phyloP scores from a whole-genome alignment of 1,140 invertebrate genomes.

The Pararge aegeria region DNA sequence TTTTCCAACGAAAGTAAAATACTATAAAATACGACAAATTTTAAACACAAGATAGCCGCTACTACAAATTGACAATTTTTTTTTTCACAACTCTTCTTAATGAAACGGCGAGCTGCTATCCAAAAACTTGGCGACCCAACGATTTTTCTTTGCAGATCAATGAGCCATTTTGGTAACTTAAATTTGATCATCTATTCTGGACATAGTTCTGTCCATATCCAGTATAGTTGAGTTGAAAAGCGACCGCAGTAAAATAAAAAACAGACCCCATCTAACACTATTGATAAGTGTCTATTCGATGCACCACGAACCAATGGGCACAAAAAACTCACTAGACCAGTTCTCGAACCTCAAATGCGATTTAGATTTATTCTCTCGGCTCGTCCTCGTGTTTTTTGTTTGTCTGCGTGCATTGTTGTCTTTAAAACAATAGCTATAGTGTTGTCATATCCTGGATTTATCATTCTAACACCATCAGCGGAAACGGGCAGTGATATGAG shows the following conservation, averaged over 20 bases:
- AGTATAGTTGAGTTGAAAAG: too few relatives aligned
- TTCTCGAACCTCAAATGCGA: conserved; percentile 56
- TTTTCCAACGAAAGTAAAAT: too few relatives aligned
- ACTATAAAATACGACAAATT: too few relatives aligned
- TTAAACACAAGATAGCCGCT: too few relatives aligned
- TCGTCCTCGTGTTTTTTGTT: conserved; percentile 61
- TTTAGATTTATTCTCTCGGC: conserved; percentile 70
- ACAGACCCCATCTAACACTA: background rate
- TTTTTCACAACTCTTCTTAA: too few relatives aligned
- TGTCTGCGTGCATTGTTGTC: conserved; percentile 64
- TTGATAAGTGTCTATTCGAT: background rate
- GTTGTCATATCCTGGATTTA: conserved; percentile 73
- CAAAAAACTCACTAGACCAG: conserved; percentile 41
- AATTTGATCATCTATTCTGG: too few relatives aligned
- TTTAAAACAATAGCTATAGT: conserved; percentile 67
- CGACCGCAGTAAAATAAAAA: background rate
- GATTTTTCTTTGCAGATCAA: too few relatives aligned
- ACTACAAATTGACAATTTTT: too few relatives aligned
- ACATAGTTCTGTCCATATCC: too few relatives aligned
- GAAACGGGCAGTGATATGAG: conserved; percentile 67
- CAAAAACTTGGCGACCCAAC: too few relatives aligned
- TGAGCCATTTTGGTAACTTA: too few relatives aligned
- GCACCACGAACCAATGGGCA: background rate
- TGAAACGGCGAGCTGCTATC: too few relatives aligned
- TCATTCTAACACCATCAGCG: conserved; percentile 74